Conservation (phyloP, 2,113 vertebrate species). For the Coptodon bakossiorum region DNA sequence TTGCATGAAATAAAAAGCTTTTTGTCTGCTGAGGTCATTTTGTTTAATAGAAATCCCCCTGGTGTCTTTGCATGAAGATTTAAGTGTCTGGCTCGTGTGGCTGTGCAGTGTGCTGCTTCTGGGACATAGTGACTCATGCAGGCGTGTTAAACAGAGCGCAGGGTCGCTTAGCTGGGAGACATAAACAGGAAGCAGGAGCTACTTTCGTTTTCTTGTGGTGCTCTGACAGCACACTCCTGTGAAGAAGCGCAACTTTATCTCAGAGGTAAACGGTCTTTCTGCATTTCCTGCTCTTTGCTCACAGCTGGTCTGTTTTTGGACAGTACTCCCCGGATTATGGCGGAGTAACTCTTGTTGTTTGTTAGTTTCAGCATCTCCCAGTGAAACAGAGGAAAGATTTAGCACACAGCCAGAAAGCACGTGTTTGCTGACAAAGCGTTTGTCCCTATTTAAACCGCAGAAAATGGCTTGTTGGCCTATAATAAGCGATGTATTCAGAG, state of each 20-base stretch:
- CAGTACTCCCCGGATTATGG: fast-evolving
- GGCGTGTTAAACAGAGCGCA: not conserved
- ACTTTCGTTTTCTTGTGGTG: fast-evolving
- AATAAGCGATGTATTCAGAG: not conserved
- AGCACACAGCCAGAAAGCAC: not conserved
- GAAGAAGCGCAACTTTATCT: not conserved
- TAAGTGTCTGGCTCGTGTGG: fast-evolving
- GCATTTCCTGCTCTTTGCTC: not conserved
- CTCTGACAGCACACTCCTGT: fast-evolving
- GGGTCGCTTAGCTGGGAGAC: not conserved
- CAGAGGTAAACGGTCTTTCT: fast-evolving
- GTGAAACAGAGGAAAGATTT: not conserved
- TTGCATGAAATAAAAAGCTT: constrained; percentile 20
- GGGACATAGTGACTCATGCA: not conserved
- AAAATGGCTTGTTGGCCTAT: not conserved
- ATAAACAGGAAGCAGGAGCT: not conserved
- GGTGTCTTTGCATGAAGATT: not conserved
- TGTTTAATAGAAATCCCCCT: not conserved
- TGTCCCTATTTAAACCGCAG: fast-evolving
- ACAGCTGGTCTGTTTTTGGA: not conserved
- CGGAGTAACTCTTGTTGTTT: not conserved
- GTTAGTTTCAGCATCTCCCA: not conserved
- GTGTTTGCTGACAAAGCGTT: not conserved
- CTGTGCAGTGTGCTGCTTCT: not conserved
- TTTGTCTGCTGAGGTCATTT: not conserved